Evolutionary conservation across 2,113 vertebrate species (phyloP).

Genomic region (Setophaga petechia): DNA sequence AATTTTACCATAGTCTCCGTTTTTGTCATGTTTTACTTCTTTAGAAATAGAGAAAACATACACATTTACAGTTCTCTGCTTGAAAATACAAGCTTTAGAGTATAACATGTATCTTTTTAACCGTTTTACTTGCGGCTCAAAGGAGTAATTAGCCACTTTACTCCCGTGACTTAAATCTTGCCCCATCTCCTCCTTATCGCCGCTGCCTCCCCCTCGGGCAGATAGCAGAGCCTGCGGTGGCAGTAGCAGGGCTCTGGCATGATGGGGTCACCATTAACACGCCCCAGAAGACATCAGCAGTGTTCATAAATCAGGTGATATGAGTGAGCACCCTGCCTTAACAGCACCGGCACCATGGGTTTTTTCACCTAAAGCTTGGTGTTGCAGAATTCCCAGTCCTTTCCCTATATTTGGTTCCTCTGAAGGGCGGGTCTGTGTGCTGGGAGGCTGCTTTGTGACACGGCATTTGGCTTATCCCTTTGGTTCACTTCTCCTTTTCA

Average conservation of each 20-base stretch:
- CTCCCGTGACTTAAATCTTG: background rate
- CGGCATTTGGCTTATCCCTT: accelerated
- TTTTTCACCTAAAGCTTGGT: background rate
- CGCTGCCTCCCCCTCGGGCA: background rate
- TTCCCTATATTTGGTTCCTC: accelerated
- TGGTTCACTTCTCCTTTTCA: background rate
- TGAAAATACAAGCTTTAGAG: background rate
- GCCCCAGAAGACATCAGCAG: background rate
- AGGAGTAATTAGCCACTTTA: background rate
- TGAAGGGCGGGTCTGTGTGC: accelerated
- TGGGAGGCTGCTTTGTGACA: background rate
- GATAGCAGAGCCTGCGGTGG: background rate
- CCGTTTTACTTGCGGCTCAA: background rate
- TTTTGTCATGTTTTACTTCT: background rate
- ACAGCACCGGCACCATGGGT: too few species aligned
- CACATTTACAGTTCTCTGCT: background rate
- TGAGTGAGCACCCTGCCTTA: background rate
- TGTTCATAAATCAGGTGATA: background rate
- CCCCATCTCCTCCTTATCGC: background rate
- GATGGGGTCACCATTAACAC: background rate
- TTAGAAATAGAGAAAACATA: background rate
- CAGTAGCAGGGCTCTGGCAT: accelerated
- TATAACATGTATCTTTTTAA: background rate
- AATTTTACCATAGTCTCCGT: background rate
- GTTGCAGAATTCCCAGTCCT: background rate